A percentile compares a stretch with the other conserved stretches of the same genome.
phyloP scores from a whole-genome alignment of 2,888 invertebrate species.

The Dermolepida albohirtum region DNA sequence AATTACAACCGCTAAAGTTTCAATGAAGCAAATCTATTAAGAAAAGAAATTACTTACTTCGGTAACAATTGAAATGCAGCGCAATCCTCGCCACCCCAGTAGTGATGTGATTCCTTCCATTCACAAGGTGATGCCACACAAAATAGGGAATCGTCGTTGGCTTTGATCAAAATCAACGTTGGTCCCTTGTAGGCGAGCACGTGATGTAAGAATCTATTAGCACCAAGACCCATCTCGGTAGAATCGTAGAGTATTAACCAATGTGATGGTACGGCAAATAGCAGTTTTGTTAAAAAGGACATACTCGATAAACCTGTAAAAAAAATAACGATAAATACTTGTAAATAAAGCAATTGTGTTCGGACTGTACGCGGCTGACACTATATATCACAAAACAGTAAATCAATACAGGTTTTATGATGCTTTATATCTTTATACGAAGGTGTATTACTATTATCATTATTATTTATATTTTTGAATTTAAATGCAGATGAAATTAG shows the following conservation, averaged over 20 bases:
- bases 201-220: slow-evolving; percentile 87
- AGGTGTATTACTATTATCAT: too few relatives aligned
- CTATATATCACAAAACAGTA: too few relatives aligned
- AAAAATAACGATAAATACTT: too few relatives aligned
- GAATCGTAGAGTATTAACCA: slow-evolving; percentile 90
- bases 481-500: too few relatives aligned
- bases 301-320: slow-evolving; percentile 57
- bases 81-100: slow-evolving; percentile 86
- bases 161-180: slow-evolving; percentile 72
- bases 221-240: slow-evolving; percentile 86
- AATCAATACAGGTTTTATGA: too few relatives aligned
- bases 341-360: too few relatives aligned
- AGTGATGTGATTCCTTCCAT: slow-evolving; percentile 88
- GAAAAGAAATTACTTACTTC: slow-evolving; percentile 70
- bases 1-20: too few relatives aligned
- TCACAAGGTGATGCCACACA: slow-evolving; percentile 83
- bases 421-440: too few relatives aligned
- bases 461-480: too few relatives aligned
- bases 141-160: slow-evolving; percentile 73
- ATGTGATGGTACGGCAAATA: slow-evolving; percentile 79
- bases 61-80: slow-evolving; percentile 82
- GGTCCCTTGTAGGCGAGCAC: slow-evolving; percentile 83
- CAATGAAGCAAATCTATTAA: too few relatives aligned
- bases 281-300: slow-evolving; percentile 72
- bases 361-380: too few relatives aligned